Conservation (phyloP, 1,140 invertebrate species). For the Macrocentrus cingulum region DNA sequence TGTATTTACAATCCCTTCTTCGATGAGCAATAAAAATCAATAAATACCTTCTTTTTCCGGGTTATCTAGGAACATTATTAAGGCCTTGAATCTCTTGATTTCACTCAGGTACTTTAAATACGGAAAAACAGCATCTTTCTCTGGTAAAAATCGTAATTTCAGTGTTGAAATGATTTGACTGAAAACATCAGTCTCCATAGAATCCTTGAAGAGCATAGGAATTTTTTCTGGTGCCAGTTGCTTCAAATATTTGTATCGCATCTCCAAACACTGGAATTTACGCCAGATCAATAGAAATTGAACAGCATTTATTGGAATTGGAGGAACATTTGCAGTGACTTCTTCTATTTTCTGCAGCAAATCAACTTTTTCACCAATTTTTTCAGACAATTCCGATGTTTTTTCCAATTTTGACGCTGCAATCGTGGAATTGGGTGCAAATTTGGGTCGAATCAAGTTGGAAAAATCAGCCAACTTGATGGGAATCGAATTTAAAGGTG, state of each 20-base stretch:
- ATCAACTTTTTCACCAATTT: no score
- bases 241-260: constrained; percentile 56
- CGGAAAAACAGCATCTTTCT: constrained; percentile 41
- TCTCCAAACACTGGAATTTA: constrained; percentile 41
- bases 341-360: constrained; percentile 22
- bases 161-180: constrained; percentile 60
- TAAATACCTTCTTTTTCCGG: constrained; percentile 53
- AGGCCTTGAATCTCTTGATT: constrained; percentile 54
- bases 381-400: no score
- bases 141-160: constrained; percentile 46
- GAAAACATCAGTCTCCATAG: constrained; percentile 63
- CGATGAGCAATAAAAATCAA: background rate
- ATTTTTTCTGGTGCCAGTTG: constrained; percentile 58
- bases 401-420: no score
- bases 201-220: constrained; percentile 63
- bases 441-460: no score
- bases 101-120: constrained; percentile 48
- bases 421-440: background rate
- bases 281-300: constrained; percentile 64
- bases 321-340: constrained; percentile 40
- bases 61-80: constrained; percentile 53
- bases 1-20: constrained; percentile 5
- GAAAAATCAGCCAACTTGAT: constrained; percentile 56
- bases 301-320: constrained; percentile 60
- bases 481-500: constrained; percentile 58